phyloP scores from a whole-genome alignment of 2,888 invertebrate species.

The Petrophora chlorosata region DNA sequence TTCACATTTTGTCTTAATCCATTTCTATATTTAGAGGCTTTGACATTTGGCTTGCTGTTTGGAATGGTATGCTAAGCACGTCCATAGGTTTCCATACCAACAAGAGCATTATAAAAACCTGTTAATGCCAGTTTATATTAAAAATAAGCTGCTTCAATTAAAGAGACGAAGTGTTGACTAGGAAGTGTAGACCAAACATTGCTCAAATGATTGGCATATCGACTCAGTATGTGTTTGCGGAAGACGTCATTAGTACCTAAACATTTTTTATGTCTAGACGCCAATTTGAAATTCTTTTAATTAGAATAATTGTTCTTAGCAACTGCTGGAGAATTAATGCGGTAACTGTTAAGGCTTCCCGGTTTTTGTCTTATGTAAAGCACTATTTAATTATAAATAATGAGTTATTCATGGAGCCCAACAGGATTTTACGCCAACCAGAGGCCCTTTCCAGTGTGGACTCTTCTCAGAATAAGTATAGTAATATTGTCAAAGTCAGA shows the following conservation, averaged over 20 bases:
- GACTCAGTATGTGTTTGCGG: slow-evolving; percentile 33
- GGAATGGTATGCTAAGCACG: too few species aligned
- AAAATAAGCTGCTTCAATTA: slow-evolving; percentile 14
- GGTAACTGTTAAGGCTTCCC: too few species aligned
- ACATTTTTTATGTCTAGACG: slow-evolving; percentile 14
- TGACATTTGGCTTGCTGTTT: background rate
- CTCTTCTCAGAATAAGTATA: too few species aligned
- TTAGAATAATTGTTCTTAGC: background rate
- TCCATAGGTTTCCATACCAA: slow-evolving; percentile 15
- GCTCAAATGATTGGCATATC: slow-evolving; percentile 41
- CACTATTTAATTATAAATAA: too few species aligned
- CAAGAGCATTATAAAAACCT: background rate
- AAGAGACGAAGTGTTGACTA: slow-evolving; percentile 31
- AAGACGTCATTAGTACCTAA: slow-evolving; percentile 25
- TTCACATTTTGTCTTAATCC: too few species aligned
- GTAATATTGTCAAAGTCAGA: too few species aligned
- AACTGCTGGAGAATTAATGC: too few species aligned
- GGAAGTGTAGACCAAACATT: slow-evolving; percentile 42
- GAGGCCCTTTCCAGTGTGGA: too few species aligned
- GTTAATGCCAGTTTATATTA: slow-evolving; percentile 1
- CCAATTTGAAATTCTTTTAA: background rate
- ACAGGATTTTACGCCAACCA: too few species aligned
- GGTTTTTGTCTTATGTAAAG: too few species aligned
- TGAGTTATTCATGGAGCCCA: too few species aligned
- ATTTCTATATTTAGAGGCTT: slow-evolving; percentile 1